Base-by-base conservation (phyloP, 2,113 vertebrate species). In the Chaetodon trifascialis region DNA sequence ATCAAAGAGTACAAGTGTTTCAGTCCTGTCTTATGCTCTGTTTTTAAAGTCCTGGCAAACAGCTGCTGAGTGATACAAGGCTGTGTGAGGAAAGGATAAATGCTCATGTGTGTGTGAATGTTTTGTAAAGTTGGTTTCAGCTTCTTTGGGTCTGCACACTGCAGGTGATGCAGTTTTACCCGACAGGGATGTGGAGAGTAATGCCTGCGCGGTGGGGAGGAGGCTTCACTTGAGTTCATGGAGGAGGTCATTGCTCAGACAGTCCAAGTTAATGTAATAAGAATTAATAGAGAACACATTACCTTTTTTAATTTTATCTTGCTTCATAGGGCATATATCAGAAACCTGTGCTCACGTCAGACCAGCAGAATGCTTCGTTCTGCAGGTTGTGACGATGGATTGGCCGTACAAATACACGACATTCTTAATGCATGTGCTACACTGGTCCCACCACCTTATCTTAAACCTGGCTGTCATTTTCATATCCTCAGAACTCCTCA, bases 391-490 rank as follows among this genome's bases (percentile, higher is more conserved):
- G 56, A 23, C 7, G 0, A 21, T 49, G 52, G 16, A 74, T 47
- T 68, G 11, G 73, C 54, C 25, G 11, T 36, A 17, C 12, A 60
- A 64, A 83, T 21, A 36, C 34, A 38, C 42, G 12, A 7, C 11
- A 7, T 47, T 63, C 10, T 30, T 46, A 56, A 38, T n/a, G 2
- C 34, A 55, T 62, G 70, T 56, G 46, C 73, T 68, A 38, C 40
- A n/a, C 52, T 25, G 21, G 46, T 86, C 73, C 79, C 62, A 58
- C 34, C 72, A 84, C 70, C 58, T 79, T 77, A 79, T 72, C 69
- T 77, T 62, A 65, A 79, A 67, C 42, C 63, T 88, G 79, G 85
- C 73, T 85, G 79, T 54, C 54, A 86, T 82, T 85, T 89, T 85
- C 76, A 84, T 76, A 16, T 73, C 36, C 47, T 72, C 58, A 83